Conservation (phyloP, 2,797 vertebrate species). For the Pelobates cultripes region DNA sequence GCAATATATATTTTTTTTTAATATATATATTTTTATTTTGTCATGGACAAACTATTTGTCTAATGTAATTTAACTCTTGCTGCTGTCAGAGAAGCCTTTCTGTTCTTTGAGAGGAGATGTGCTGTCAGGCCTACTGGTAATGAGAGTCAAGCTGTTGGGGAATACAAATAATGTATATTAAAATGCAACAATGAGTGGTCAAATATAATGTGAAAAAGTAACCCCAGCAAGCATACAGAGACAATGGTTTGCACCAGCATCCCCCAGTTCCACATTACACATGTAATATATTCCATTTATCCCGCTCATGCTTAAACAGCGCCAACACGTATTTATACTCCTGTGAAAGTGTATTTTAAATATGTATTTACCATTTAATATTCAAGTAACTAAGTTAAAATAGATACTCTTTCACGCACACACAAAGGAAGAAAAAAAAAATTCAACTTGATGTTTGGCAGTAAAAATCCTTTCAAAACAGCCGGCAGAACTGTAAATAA, state of each 20-base stretch:
- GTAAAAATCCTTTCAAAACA: constrained; percentile 61
- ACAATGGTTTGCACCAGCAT: constrained; percentile 68
- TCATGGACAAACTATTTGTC: constrained; percentile 23
- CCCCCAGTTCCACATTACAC: constrained; percentile 63
- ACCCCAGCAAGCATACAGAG: constrained; percentile 62
- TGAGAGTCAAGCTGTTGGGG: not conserved
- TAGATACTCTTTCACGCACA: constrained; percentile 68
- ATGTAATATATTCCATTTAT: constrained; percentile 70
- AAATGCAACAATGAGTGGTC: constrained; percentile 58
- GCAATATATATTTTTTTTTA: constrained; percentile 63
- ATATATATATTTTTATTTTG: constrained; percentile 52
- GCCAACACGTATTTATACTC: constrained; percentile 68
- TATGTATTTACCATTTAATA: constrained; percentile 73
- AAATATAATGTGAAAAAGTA: constrained; percentile 62
- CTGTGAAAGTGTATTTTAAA: constrained; percentile 74
- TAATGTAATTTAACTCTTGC: constrained; percentile 14
- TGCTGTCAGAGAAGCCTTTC: not conserved
- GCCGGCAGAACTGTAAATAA: constrained; percentile 74
- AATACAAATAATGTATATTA: constrained; percentile 19
- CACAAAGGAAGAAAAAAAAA: constrained; percentile 41
- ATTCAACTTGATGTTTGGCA: constrained; percentile 54
- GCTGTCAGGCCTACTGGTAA: constrained; percentile 1
- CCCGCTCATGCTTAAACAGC: constrained; percentile 62
- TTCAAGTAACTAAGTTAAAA: constrained; percentile 71
- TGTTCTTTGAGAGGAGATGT: constrained; percentile 14